Evolutionary conservation across 2,113 vertebrate genomes (phyloP), one percentile per base, ranked within the genome.

Genomic region (Furnarius figulus): DNA sequence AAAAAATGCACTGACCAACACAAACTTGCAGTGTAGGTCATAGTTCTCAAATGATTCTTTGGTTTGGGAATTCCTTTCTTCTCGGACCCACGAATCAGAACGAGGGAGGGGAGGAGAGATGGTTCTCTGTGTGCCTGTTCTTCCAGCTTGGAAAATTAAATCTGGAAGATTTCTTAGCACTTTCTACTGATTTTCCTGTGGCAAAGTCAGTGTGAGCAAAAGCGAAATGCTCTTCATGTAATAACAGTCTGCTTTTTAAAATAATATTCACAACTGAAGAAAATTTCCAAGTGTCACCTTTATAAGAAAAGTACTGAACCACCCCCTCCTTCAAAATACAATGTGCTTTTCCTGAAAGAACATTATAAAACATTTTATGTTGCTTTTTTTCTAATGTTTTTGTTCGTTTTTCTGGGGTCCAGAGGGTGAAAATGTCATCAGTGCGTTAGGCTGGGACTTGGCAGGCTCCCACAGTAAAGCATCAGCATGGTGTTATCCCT

Each of bases 1-100:
- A 58, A 74, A 90, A 95, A 72, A 63, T 82, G 46, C 40, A 53
- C 94, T 75, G 91, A 78, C 44, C 61, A 85, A 90, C 94, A 85
- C 56, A 47, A 47, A 46, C 44, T 52, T 77, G 37, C 68, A 12
- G 40, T 42, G 47, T 39, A 52, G 61, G 92, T 75, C 87, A 96
- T 47, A 85, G 78, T 89, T 93, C 91, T 94, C 68, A 74, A 58
- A 87, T 66, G 62, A 59, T 67, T 89, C 49, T 5, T 42, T 37
- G 49, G 10, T 22, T 52, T 78, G n/a, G n/a, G 12, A 31, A 56
- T 44, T 52, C 11, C 63, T 9, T 0, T 18, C 55, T 0, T 18
- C 55, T 47, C 33, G 28, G 46, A 24, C 31, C 15, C 25, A 13
- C 0, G 2, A 68, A 21, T 28, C 50, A 52, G 50, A 52, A 24